A percentile compares a stretch with the other conserved stretches of the same genome.
These are phyloP conservation scores for Pachycephala philippinensis DNA, from an alignment of 2,113 vertebrate species.

Conservation along the genomic window DNA sequence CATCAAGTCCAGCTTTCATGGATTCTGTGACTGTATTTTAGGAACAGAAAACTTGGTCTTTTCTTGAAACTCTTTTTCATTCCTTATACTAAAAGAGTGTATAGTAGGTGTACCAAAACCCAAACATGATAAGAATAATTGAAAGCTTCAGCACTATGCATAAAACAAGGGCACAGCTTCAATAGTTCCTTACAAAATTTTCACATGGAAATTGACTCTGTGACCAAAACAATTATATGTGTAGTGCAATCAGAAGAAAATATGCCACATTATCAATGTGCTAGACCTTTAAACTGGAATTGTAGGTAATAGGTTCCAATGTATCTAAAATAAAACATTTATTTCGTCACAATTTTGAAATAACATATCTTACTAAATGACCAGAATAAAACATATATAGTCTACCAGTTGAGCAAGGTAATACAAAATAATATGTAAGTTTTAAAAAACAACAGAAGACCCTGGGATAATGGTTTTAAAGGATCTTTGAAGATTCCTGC, in stretches of 20 bases:
- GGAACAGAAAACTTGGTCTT: neutral
- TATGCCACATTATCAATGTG: neutral
- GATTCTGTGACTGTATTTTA: neutral
- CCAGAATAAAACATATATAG: neutral
- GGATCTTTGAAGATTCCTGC: neutral
- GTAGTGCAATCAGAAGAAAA: neutral
- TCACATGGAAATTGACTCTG: neutral
- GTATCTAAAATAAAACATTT: neutral
- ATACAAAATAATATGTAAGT: neutral
- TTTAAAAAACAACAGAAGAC: neutral
- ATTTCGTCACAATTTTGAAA: neutral
- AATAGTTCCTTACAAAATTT: neutral
- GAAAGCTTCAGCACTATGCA: neutral
- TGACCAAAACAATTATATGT: neutral
- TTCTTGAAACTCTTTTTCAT: neutral
- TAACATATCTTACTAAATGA: neutral
- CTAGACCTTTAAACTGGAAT: neutral
- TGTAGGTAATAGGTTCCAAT: neutral
- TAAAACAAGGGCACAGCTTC: neutral
- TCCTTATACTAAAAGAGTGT: neutral
- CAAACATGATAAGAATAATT: neutral
- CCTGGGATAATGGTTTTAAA: neutral
- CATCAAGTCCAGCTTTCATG: neutral
- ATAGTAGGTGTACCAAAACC: neutral
- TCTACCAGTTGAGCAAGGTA: neutral